Conservation (phyloP, 2,113 vertebrate genomes). For the Hystrix brachyura region DNA sequence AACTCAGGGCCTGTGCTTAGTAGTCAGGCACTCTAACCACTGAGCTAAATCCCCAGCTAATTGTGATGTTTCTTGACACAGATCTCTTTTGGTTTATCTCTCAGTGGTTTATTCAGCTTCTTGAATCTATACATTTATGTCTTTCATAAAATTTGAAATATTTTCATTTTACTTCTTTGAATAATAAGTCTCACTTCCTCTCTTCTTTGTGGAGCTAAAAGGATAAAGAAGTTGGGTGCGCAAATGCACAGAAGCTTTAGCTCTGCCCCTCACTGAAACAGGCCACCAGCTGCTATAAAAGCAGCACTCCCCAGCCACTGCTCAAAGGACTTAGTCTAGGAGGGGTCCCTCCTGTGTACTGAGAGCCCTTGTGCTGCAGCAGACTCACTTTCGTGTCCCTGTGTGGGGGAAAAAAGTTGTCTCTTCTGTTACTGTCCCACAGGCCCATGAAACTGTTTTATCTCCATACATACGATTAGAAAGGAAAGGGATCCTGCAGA, state of each 20-base stretch:
- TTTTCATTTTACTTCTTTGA: neutral
- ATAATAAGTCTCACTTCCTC: neutral
- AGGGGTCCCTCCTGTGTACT: neutral
- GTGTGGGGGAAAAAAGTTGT: neutral
- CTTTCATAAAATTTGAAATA: neutral
- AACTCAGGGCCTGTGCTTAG: too few relatives aligned
- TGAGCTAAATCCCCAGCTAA: neutral
- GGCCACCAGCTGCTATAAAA: neutral
- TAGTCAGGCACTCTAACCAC: too few relatives aligned
- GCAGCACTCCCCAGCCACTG: neutral
- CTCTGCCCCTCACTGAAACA: neutral
- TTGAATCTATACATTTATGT: neutral
- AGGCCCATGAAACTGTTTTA: neutral
- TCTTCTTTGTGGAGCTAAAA: neutral
- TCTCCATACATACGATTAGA: neutral
- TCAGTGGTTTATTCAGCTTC: neutral
- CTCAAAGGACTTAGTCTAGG: neutral
- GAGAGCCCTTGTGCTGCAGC: neutral
- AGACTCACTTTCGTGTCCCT: neutral
- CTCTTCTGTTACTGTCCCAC: neutral
- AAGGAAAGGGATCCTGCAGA: too few relatives aligned
- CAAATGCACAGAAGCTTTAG: neutral
- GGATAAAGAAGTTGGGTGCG: neutral
- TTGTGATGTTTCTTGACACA: neutral
- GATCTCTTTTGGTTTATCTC: neutral